Base-by-base conservation (phyloP, 2,113 vertebrate species). In the Archilochus colubris region DNA sequence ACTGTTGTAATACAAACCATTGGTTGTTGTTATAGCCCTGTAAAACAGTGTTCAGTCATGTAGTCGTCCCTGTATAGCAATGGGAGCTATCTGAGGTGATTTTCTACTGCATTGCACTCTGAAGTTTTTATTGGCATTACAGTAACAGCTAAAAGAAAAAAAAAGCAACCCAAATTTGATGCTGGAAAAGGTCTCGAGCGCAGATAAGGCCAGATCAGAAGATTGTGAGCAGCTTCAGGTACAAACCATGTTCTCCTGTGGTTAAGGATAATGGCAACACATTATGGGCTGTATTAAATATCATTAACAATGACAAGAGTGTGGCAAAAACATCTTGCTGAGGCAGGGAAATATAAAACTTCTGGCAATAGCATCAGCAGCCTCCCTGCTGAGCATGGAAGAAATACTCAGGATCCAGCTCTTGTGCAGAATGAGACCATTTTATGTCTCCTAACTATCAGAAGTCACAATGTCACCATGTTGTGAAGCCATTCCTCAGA, bases 1-100 rank as follows among this genome's bases (percentile, higher is more conserved):
- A 10, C 81, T 6, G 16, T 66, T 93, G 83, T 76, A 68, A 82
- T 84, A 64, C 69, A 94, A 72, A 6, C 17, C 66, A 38, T 23
- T 93, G 77, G 81, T 87, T 82, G 91, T 59, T 77, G 69, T 91
- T 92, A 86, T 54, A 82, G 78, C 82, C 88, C 53, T 93, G 89
- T 93, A 89, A 95, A 95, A 79, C 58, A 83, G 61, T 69, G 14
- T 68, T 59, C 82, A 70, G 91, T 85, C 78, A 67, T 70, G 78
- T 59, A 57, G 78, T 73, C 25, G 2, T 78, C 80, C 69, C 53
- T 70, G 53, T 17, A 30, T 13, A 67, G 82, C 4, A 1, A 75
- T 66, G 36, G 67, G 46, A 93, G 21, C 40, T 44, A 55, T 51
- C 55, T 83, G 63, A 28, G 58, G 44, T 57, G 76, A 44, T 82